These are phyloP conservation scores for Callyntrura guangdongensis DNA, from an alignment of 2,888 invertebrate genomes.

Conservation along the genomic window DNA sequence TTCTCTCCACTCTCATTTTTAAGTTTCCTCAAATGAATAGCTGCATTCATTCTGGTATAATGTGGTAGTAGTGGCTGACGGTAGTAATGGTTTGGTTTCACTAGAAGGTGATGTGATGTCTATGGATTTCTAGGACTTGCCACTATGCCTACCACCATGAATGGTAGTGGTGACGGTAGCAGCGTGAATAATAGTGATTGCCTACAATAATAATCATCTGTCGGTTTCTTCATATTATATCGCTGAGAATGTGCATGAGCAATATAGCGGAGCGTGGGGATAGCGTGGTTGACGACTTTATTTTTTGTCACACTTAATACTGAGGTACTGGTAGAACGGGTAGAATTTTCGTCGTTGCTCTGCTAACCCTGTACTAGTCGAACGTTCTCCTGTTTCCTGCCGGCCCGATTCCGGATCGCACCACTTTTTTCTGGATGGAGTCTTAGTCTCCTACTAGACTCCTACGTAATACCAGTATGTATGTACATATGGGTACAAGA, in stretches of 20 bases:
- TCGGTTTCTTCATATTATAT: background rate
- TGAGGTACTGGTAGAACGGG: background rate
- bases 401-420: conserved; percentile 50
- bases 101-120: background rate
- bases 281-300: conserved; percentile 36
- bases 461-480: background rate
- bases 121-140: too few species aligned
- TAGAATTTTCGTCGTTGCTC: background rate
- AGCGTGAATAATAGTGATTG: background rate
- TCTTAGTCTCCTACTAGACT: background rate
- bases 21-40: background rate
- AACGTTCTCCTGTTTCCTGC: conserved; percentile 16
- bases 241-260: too few species aligned
- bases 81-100: background rate
- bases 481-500: background rate
- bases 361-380: background rate
- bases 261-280: background rate
- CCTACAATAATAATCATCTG: background rate
- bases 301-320: conserved; percentile 7
- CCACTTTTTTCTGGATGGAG: conserved; percentile 39
- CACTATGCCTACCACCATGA: background rate
- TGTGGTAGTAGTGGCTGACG: too few species aligned
- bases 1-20: background rate
- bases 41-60: background rate
- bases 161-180: background rate